Percentiles rank a stretch among this genome's conserved stretches.
These are phyloP conservation scores for Chrysopilus asiliformis DNA, from an alignment of 2,888 invertebrate genomes.

Conservation along the genomic window DNA sequence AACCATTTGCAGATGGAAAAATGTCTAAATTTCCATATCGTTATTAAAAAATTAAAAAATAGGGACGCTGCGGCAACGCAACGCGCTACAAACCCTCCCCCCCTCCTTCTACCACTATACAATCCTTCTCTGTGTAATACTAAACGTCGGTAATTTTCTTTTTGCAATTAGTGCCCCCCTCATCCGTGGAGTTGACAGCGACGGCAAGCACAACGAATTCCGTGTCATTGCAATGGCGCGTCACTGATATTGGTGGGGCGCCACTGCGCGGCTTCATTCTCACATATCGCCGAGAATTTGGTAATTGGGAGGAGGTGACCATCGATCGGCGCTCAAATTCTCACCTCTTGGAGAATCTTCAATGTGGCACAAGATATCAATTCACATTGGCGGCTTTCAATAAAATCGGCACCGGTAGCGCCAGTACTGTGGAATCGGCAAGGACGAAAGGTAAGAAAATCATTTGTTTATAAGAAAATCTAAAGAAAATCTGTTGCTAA, in stretches of 20 bases:
- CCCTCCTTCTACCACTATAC: too few relatives aligned
- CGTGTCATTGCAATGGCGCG: slow-evolving; percentile 40
- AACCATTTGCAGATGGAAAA: too few relatives aligned
- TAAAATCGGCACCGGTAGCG: slow-evolving; percentile 57
- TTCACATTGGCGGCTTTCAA: slow-evolving; percentile 63
- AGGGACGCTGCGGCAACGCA: too few relatives aligned
- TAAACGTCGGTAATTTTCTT: too few relatives aligned
- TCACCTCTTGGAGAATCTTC: slow-evolving; percentile 55
- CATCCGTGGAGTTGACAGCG: slow-evolving; percentile 39
- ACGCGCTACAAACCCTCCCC: too few relatives aligned
- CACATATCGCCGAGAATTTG: slow-evolving; percentile 39
- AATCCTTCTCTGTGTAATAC: too few relatives aligned
- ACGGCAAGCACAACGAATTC: slow-evolving; percentile 40
- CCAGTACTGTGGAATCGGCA: slow-evolving; percentile 51
- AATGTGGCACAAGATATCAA: slow-evolving; percentile 65
- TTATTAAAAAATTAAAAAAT: too few relatives aligned
- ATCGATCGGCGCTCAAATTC: slow-evolving; percentile 42
- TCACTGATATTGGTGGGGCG: slow-evolving; percentile 42
- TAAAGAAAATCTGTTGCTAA: too few relatives aligned
- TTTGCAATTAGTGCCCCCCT: slow-evolving; percentile 46
- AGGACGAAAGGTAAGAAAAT: slow-evolving; percentile 58
- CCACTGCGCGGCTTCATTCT: slow-evolving; percentile 41
- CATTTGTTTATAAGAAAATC: too few relatives aligned
- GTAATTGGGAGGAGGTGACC: slow-evolving; percentile 42
- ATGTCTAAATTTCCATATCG: too few relatives aligned